Base-by-base conservation (phyloP, 2,113 vertebrate species). In the Pithys albifrons region DNA sequence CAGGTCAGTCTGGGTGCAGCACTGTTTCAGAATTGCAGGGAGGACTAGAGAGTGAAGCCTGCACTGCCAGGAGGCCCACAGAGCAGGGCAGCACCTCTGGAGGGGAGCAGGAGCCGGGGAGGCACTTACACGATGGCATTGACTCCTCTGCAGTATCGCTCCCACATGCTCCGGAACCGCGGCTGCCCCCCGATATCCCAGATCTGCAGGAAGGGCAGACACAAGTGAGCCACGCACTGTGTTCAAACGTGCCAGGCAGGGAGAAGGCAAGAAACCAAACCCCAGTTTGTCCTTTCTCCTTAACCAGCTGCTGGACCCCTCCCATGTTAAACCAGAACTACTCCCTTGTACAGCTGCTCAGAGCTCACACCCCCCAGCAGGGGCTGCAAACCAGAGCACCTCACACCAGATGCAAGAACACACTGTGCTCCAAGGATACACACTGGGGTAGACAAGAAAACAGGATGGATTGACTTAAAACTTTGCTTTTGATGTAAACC, bases 101-200 rank as follows among this genome's bases (percentile, higher is more conserved):
- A 77, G 77, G 48, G 23, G 33, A 65, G 54, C 28, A 69, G 10
- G 22, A 91, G 77, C 57, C 55, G 39, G 77, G 66, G 61, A 75
- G 74, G 29, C 58, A 98, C 99, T 99, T 98, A 99, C 99, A 99
- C 99, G 91, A 99, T 99, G 72, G 99, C 99, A 76, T 99, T 99
- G 89, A 99, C 99, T 81, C 99, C 99, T 97, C 99, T 97, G 97
- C 99, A 99, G 88, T 99, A 99, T 67, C 99, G 98, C 85, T 99
- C 99, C 99, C 99, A 99, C 99, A 99, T 99, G 98, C 99, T 99
- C 95, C 99, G 98, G 98, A 99, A 99, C 80, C 99, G 98, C n/a
- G 99, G 99, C 74, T 99, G 99, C 93, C 99, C 99, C 88, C 99
- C 99, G 96, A 99, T 99, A 97, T 99, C 99, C 99, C 99, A 99